These are phyloP conservation scores for Ylistrum balloti DNA, from an alignment of 1,140 invertebrate genomes.

Conservation along the genomic window DNA sequence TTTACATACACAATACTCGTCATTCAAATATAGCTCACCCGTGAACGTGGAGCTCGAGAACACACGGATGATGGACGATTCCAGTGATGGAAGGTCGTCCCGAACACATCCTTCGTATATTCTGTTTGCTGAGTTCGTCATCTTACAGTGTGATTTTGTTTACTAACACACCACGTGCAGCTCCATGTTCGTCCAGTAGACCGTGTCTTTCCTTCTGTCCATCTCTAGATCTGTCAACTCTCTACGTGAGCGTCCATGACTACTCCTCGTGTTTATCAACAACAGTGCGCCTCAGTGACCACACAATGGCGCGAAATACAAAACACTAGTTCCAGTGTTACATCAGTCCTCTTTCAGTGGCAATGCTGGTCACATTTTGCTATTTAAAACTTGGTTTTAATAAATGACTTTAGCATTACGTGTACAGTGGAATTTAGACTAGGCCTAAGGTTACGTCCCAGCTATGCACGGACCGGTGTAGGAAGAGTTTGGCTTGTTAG, in stretches of 20 bases:
- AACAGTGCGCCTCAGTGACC: neutral
- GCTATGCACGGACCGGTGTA: too few relatives aligned
- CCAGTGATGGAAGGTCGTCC: constrained; percentile 53
- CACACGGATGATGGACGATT: constrained; percentile 58
- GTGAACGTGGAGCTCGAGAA: constrained; percentile 73
- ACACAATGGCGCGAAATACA: neutral
- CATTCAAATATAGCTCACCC: constrained; percentile 55
- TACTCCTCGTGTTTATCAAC: neutral
- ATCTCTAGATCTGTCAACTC: neutral
- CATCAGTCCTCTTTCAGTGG: too few relatives aligned
- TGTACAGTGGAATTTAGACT: too few relatives aligned
- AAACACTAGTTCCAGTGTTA: too few relatives aligned
- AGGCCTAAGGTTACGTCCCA: too few relatives aligned
- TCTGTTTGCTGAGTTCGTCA: neutral
- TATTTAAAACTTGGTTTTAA: too few relatives aligned
- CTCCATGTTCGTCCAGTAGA: too few relatives aligned
- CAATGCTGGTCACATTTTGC: too few relatives aligned
- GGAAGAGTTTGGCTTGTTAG: too few relatives aligned
- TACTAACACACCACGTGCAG: neutral
- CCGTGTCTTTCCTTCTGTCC: too few relatives aligned
- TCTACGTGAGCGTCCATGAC: neutral
- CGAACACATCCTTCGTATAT: neutral
- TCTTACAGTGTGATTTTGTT: neutral
- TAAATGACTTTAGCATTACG: too few relatives aligned
- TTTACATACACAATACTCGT: too few relatives aligned